Conservation (phyloP, 2,888 invertebrate species). For the Hofmannophila pseudospretella region DNA sequence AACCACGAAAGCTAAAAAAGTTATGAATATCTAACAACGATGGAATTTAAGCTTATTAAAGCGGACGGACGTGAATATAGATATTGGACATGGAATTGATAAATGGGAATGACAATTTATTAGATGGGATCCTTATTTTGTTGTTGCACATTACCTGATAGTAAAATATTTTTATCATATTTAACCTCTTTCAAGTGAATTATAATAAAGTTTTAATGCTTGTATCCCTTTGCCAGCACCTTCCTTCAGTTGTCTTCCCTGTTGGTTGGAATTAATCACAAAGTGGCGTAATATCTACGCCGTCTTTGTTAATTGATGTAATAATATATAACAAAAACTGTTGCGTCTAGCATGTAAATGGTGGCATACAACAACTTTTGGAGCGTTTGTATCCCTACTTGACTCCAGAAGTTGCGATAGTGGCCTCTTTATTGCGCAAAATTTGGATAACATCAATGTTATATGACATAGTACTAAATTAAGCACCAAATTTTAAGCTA, state of each 20-base stretch:
- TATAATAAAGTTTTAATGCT: too few species aligned
- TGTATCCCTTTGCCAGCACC: background rate
- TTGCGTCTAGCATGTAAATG: background rate
- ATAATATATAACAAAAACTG: background rate
- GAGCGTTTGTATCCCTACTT: background rate
- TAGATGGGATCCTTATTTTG: too few species aligned
- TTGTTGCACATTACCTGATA: too few species aligned
- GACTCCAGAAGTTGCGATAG: background rate
- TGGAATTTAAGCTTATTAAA: too few species aligned
- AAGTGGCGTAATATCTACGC: background rate
- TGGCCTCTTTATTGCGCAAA: conserved; percentile 16
- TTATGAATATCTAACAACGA: too few species aligned
- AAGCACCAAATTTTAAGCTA: conserved; percentile 33
- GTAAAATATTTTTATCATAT: too few species aligned
- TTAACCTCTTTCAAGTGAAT: too few species aligned
- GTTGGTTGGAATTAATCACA: background rate
- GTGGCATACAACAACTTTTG: background rate
- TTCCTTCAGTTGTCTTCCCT: background rate
- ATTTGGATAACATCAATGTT: conserved; percentile 35
- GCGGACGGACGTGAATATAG: too few species aligned
- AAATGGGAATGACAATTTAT: conserved; percentile 1
- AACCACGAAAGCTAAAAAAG: too few species aligned
- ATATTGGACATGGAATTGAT: conserved; percentile 1
- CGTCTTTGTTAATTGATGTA: background rate
- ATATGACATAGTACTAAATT: conserved; percentile 35